Evolutionary conservation across 2,797 vertebrate species (phyloP).

Genomic region (Lerista edwardsae): DNA sequence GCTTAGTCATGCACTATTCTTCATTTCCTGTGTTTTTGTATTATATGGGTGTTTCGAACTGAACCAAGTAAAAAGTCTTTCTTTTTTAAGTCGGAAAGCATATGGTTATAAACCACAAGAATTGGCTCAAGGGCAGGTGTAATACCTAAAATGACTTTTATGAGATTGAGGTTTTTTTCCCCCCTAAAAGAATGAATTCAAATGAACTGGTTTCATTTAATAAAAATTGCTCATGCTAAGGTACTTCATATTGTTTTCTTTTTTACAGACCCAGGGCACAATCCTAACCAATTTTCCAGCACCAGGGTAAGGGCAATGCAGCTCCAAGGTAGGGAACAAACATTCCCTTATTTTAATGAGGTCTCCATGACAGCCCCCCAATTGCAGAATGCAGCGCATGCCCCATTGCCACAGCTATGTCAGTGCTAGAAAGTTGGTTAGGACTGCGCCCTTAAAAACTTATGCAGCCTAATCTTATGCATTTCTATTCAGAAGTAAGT

Average conservation of each 20-base stretch:
- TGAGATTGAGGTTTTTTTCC: conserved; percentile 12
- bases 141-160: conserved; percentile 56
- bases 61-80: conserved; percentile 39
- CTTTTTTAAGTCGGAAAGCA: conserved; percentile 30
- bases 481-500: too few relatives aligned
- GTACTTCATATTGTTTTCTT: background rate
- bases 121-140: conserved; percentile 51
- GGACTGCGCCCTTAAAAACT: background rate
- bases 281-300: too few relatives aligned
- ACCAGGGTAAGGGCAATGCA: too few relatives aligned
- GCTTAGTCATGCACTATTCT: background rate
- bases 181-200: conserved; percentile 36
- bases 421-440: too few relatives aligned
- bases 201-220: conserved; percentile 6
- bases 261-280: background rate
- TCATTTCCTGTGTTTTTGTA: background rate
- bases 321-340: too few relatives aligned
- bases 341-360: too few relatives aligned
- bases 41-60: background rate
- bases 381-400: too few relatives aligned
- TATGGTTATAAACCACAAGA: conserved; percentile 51
- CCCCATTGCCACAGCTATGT: too few relatives aligned
- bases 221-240: conserved; percentile 1
- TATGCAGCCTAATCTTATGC: too few relatives aligned
- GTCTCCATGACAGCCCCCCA: too few relatives aligned